Percentiles rank a stretch among this genome's conserved stretches.
Conservation (phyloP, 2,888 invertebrate genomes). For the Drosophila pegasa region DNA sequence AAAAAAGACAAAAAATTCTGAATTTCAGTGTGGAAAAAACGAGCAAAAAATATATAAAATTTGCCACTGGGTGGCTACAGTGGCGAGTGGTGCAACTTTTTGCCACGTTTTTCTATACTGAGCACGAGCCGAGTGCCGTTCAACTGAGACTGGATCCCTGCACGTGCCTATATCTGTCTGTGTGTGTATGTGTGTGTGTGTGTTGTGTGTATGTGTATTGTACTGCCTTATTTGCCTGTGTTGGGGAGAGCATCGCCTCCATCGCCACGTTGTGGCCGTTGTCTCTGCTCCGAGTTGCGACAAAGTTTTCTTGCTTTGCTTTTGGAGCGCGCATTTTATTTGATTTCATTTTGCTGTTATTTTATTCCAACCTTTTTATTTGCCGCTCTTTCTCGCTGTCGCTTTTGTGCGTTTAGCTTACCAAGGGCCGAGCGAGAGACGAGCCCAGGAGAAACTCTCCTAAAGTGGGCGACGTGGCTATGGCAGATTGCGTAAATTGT, state of each 20-base stretch:
- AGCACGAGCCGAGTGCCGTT: constrained; percentile 30
- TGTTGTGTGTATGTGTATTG: constrained; percentile 7
- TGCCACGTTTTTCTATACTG: constrained; percentile 82
- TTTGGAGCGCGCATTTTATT: constrained; percentile 70
- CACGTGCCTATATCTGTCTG: constrained; percentile 9
- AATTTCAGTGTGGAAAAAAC: constrained; percentile 64
- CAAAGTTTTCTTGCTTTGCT: constrained; percentile 62
- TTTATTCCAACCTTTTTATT: constrained; percentile 53
- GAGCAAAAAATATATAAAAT: constrained; percentile 64
- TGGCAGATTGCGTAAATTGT: constrained; percentile 77
- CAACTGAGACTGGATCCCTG: constrained; percentile 29
- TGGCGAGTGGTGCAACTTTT: constrained; percentile 61
- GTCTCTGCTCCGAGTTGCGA: constrained; percentile 37
- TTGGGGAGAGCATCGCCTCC: constrained; percentile 48
- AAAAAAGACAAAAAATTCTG: constrained; percentile 81
- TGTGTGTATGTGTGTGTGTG: constrained; percentile 11
- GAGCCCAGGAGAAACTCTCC: constrained; percentile 9
- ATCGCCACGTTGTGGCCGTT: constrained; percentile 19
- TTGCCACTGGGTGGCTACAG: constrained; percentile 48
- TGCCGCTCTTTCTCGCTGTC: constrained; percentile 24
- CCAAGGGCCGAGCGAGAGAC: constrained; percentile 1
- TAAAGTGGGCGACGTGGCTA: constrained; percentile 42
- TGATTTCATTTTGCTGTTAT: constrained; percentile 66
- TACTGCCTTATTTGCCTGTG: constrained; percentile 27
- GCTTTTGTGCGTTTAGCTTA: constrained; percentile 50